phyloP scores from a whole-genome alignment of 2,113 vertebrate species.

The Pelvicachromis taeniatus region DNA sequence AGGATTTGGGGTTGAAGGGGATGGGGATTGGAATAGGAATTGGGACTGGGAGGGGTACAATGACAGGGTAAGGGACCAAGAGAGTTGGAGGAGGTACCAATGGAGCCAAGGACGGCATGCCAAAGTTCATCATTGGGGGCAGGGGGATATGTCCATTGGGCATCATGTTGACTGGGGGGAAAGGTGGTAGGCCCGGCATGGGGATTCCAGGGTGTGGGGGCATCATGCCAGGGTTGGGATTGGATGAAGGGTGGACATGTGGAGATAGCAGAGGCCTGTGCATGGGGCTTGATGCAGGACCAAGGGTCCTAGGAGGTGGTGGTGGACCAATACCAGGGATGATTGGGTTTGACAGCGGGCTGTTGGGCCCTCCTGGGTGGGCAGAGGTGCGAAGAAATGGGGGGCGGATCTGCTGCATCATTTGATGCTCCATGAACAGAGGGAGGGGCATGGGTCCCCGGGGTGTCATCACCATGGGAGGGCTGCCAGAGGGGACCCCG shows the following conservation, averaged over 20 bases:
- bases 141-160: constrained; percentile 90
- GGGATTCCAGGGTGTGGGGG: constrained; percentile 85
- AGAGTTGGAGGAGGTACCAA: constrained; percentile 95
- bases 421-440: constrained; percentile 99
- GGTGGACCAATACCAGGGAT: constrained; percentile 89
- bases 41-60: constrained; percentile 93
- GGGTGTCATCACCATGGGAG: constrained; percentile 98
- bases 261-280: constrained; percentile 91
- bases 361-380: constrained; percentile 87
- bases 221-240: constrained; percentile 84
- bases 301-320: constrained; percentile 83
- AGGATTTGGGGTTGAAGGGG: constrained; percentile 85
- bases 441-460: constrained; percentile 94
- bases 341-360: constrained; percentile 90
- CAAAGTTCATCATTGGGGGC: constrained; percentile 95
- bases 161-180: constrained; percentile 93
- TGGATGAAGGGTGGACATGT: constrained; percentile 86
- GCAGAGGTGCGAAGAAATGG: constrained; percentile 85
- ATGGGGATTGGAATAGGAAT: constrained; percentile 97
- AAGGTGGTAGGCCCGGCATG: constrained; percentile 87
- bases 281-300: constrained; percentile 91
- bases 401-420: constrained; percentile 95
- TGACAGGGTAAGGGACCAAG: constrained; percentile 96
- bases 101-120: constrained; percentile 92
- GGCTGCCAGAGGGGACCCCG: constrained; percentile 88